phyloP scores from a whole-genome alignment of 2,113 vertebrate genomes.

The Muscicapa adusta region DNA sequence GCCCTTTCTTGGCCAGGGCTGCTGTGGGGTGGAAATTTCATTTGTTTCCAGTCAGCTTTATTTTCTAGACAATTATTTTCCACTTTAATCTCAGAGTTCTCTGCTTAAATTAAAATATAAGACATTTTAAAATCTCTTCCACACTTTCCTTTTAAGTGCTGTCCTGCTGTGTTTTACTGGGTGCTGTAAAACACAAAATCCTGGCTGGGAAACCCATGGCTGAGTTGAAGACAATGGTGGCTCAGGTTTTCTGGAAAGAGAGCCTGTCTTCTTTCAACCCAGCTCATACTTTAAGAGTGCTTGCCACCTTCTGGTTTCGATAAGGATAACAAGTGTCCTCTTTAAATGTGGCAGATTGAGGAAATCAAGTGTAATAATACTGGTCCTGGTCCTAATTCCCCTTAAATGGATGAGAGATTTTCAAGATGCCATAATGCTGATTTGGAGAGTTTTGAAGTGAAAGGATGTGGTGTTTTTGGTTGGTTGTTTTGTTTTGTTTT shows the following conservation, averaged over 20 bases:
- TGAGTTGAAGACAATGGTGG: background rate
- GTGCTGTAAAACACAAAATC: background rate
- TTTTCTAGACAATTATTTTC: background rate
- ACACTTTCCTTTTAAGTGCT: background rate
- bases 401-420: background rate
- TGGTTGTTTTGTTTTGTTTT: too few relatives aligned
- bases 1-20: background rate
- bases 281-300: constrained; percentile 55
- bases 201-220: background rate
- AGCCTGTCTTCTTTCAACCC: background rate
- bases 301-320: constrained; percentile 59
- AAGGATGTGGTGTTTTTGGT: background rate
- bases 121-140: background rate
- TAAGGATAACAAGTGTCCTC: constrained; percentile 11
- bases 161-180: background rate
- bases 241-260: background rate
- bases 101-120: background rate
- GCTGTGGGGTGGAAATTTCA: background rate
- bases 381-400: background rate
- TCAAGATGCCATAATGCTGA: background rate
- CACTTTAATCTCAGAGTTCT: background rate
- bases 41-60: background rate
- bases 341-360: background rate
- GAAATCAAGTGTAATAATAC: background rate
- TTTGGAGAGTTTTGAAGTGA: background rate